These are phyloP conservation scores for Microcebus griseorufus DNA, from an alignment of 2,113 vertebrate species.

Conservation along the genomic window DNA sequence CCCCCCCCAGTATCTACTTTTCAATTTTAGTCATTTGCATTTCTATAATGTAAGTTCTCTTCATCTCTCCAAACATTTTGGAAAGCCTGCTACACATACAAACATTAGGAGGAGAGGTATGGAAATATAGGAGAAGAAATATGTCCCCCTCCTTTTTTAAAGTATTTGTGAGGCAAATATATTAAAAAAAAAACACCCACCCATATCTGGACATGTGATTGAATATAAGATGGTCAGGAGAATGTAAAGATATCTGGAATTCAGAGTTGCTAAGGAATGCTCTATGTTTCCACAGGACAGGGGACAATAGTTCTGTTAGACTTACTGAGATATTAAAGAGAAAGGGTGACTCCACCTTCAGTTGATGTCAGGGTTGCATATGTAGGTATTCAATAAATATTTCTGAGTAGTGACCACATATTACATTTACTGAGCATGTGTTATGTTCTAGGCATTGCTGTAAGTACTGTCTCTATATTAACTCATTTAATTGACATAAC, in stretches of 20 bases:
- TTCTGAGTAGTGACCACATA: background rate
- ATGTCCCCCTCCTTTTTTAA: background rate
- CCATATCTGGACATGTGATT: background rate
- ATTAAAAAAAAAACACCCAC: background rate
- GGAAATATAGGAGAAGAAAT: background rate
- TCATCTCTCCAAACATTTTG: background rate
- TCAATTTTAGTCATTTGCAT: background rate
- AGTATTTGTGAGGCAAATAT: background rate
- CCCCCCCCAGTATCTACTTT: background rate
- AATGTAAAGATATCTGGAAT: background rate
- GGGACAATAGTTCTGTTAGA: background rate
- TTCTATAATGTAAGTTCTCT: background rate
- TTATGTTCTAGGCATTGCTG: background rate
- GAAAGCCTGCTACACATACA: background rate
- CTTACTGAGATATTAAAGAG: background rate
- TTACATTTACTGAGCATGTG: background rate
- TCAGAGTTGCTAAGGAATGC: background rate
- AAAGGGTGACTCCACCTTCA: background rate
- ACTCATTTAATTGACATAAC: background rate
- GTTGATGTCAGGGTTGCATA: too few relatives aligned
- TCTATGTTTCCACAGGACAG: background rate
- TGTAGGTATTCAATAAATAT: background rate
- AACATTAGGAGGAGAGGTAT: background rate
- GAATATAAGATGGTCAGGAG: background rate
- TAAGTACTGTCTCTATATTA: background rate